Base-by-base conservation (phyloP, 2,888 invertebrate species). In the Agonum fuliginosum region DNA sequence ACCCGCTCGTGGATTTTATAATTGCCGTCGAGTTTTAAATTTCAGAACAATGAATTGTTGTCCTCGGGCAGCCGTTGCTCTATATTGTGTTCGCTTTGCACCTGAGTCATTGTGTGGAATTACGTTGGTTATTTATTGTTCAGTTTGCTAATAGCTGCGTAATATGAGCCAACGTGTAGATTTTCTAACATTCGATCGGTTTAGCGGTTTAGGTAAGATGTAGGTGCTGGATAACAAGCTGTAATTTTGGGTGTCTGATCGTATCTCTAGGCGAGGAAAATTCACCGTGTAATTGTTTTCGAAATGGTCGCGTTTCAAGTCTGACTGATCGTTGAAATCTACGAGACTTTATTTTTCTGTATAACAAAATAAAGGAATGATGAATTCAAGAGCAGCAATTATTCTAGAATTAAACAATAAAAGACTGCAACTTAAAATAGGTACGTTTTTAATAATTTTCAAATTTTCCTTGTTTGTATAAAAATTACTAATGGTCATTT, bases 1-100 rank as follows among this genome's bases (percentile, higher is more conserved):
- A 62, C 74, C 74, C 58, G 62, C 62, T 14, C n/a, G 62, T 74
- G 19, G 43, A 74, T 74, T 74, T 74, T 74, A 74, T 62, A 74
- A 74, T 74, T 74, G 74, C 74, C 27, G 24, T 54, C 43, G 74
- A 41, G 74, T 74, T 74, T 74, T 74, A 74, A 74, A 74, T 74
- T 74, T 74, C 74, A 62, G 62, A 65, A 74, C 74, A 74, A 74
- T 74, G 74, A 74, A 74, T 74, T 74, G 43, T 17, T 74, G 27
- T n/a, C 74, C 65, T 22, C 62, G 14, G 74, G 74, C 74, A 20
- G 24, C 46, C 24, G 24, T 24, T 74, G 74, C 30, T 74, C 74
- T 46, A 74, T 74, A 74, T 74, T 71, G 12, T 8, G 12, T 54
- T 3, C 17, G 48, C 17, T 34, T 37, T 74, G 62, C 74, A 74